Conservation (phyloP, 1,140 invertebrate genomes). For the Sitobion miscanthi region DNA sequence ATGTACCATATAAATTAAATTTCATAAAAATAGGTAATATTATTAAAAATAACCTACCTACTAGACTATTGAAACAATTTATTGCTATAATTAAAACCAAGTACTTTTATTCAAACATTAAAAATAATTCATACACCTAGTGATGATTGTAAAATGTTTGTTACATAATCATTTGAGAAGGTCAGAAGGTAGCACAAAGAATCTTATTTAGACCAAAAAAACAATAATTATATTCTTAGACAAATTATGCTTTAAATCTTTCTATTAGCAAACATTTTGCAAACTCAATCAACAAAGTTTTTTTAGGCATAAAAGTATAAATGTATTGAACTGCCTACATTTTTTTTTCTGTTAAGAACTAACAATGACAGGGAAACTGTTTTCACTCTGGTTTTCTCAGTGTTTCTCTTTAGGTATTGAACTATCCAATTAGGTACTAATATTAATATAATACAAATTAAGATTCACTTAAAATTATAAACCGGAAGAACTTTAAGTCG, state of each 20-base stretch:
- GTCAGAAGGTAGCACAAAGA: not conserved
- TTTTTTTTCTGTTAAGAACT: not conserved
- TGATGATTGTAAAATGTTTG: not conserved
- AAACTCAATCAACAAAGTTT: not conserved
- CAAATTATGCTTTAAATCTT: not conserved
- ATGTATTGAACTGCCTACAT: not conserved
- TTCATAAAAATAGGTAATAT: not conserved
- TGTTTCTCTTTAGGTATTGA: no score
- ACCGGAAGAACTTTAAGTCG: not conserved
- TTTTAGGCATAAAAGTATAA: not conserved
- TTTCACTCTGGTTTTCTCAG: no score
- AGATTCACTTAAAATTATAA: not conserved
- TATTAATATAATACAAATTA: not conserved
- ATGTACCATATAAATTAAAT: not conserved
- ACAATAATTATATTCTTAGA: not conserved
- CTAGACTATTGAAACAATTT: not conserved
- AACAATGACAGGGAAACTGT: no score
- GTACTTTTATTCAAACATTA: conserved; percentile 6
- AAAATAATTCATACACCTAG: conserved; percentile 10
- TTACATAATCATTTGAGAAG: not conserved
- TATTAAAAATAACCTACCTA: not conserved
- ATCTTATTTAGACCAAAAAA: not conserved
- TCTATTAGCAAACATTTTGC: not conserved
- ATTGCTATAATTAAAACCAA: not conserved
- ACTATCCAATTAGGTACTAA: not conserved